Evolutionary conservation across 2,888 invertebrate genomes (phyloP).

Genomic region (Scaptodrosophila latifasciaeformis): DNA sequence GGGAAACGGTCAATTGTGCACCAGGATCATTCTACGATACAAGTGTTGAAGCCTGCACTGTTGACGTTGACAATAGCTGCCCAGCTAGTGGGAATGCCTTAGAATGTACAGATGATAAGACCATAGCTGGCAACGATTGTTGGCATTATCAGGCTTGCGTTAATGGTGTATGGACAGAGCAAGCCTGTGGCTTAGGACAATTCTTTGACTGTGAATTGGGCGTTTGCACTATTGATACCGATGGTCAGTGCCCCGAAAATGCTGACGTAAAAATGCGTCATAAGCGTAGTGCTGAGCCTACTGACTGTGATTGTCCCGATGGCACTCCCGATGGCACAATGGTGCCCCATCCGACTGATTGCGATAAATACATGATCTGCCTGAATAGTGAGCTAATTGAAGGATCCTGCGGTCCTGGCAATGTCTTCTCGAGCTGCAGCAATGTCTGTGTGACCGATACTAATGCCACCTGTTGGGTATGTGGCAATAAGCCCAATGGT

Average conservation of each 20-base stretch:
- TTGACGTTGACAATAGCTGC: background rate
- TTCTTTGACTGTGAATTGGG: conserved; percentile 39
- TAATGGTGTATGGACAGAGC: conserved; percentile 35
- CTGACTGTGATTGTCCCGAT: conserved; percentile 42
- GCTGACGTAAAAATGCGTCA: conserved; percentile 13
- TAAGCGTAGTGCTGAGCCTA: conserved; percentile 29
- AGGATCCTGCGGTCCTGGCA: conserved; percentile 58
- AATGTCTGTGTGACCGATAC: conserved; percentile 48
- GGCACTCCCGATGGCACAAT: conserved; percentile 47
- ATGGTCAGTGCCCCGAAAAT: conserved; percentile 37
- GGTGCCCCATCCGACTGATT: conserved; percentile 43
- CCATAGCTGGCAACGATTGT: conserved; percentile 30
- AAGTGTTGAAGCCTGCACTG: background rate
- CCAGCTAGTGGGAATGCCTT: background rate
- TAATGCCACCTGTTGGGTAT: conserved; percentile 48
- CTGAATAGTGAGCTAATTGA: conserved; percentile 39
- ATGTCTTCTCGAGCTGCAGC: conserved; percentile 42
- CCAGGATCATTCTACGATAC: conserved; percentile 2
- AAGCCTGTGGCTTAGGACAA: conserved; percentile 37
- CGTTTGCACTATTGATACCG: conserved; percentile 39
- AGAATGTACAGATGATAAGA: conserved; percentile 19
- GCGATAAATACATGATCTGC: conserved; percentile 57
- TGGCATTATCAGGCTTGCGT: conserved; percentile 42
- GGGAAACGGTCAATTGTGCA: conserved; percentile 15
- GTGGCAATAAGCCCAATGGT: conserved; percentile 54